phyloP scores from a whole-genome alignment of 2,797 vertebrate species.

The Lepidocolaptes lacrymiger region DNA sequence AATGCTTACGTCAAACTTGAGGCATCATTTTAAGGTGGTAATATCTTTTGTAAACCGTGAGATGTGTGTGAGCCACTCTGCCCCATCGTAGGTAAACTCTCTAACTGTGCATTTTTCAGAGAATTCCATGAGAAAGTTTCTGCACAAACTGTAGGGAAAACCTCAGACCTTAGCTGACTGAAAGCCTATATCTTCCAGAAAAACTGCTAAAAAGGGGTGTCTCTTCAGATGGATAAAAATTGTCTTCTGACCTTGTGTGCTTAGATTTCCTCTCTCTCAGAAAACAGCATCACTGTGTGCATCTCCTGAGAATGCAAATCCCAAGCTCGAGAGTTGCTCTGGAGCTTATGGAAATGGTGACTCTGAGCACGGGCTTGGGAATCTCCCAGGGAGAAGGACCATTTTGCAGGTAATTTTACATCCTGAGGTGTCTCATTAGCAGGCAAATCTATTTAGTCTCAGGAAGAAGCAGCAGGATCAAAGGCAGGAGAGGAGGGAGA shows the following conservation, averaged over 20 bases:
- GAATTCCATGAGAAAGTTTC: neutral
- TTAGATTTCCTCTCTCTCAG: neutral
- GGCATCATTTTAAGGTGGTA: neutral
- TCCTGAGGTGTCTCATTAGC: neutral
- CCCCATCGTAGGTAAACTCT: neutral
- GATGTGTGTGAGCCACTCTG: neutral
- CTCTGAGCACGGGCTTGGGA: neutral
- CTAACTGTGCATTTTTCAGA: neutral
- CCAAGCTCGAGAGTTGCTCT: neutral
- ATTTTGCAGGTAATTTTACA: constrained; percentile 1
- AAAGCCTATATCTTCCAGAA: neutral
- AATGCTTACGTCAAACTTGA: neutral
- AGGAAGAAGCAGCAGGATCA: neutral
- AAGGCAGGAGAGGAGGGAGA: neutral
- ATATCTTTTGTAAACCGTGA: neutral
- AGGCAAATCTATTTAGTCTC: constrained; percentile 8
- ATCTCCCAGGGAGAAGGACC: neutral
- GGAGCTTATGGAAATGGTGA: neutral
- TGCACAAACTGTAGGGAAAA: neutral
- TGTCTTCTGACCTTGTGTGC: neutral
- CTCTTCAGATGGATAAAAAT: neutral
- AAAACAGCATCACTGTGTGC: neutral
- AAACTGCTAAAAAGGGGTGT: neutral
- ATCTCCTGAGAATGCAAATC: neutral
- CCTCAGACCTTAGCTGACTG: neutral